Percentiles rank a stretch among this genome's conserved stretches.
phyloP scores from a whole-genome alignment of 1,140 invertebrate species.

The Lordiphosa stackelbergi region DNA sequence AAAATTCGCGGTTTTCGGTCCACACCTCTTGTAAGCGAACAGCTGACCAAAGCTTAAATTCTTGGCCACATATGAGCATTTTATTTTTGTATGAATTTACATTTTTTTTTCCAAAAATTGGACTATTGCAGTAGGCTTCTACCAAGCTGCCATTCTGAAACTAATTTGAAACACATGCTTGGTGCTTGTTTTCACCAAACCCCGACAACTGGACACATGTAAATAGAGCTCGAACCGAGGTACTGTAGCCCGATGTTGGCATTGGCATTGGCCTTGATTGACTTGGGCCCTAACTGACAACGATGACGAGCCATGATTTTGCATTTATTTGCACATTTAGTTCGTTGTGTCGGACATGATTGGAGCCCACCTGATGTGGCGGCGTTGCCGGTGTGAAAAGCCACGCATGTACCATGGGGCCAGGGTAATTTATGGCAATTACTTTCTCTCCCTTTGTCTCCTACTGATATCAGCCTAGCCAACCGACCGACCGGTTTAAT shows the following conservation, averaged over 20 bases:
- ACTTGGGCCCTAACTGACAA: conserved; percentile 26
- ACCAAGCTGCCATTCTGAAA: too few relatives aligned
- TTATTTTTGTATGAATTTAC: too few relatives aligned
- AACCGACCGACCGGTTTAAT: too few relatives aligned
- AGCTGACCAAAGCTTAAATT: too few relatives aligned
- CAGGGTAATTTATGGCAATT: conserved; percentile 39
- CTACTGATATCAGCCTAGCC: neutral
- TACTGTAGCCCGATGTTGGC: conserved; percentile 13
- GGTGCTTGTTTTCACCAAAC: neutral
- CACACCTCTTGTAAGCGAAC: too few relatives aligned
- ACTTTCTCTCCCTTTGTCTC: conserved; percentile 16
- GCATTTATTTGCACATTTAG: conserved; percentile 46
- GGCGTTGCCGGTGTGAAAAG: conserved; percentile 14
- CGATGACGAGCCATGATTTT: conserved; percentile 45
- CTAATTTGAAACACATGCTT: neutral
- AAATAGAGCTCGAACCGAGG: neutral
- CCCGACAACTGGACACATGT: neutral
- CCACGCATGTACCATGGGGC: conserved; percentile 24
- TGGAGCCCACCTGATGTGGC: neutral
- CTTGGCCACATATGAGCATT: too few relatives aligned
- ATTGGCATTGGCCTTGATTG: conserved; percentile 24
- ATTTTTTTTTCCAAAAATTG: too few relatives aligned
- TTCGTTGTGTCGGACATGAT: conserved; percentile 26
- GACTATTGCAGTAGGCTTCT: too few relatives aligned
- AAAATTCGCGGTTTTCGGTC: too few relatives aligned